Evolutionary conservation across 2,113 vertebrate genomes (phyloP), one percentile per base, ranked within the genome.

Genomic region (Hypocryptadius cinnamomeus): DNA sequence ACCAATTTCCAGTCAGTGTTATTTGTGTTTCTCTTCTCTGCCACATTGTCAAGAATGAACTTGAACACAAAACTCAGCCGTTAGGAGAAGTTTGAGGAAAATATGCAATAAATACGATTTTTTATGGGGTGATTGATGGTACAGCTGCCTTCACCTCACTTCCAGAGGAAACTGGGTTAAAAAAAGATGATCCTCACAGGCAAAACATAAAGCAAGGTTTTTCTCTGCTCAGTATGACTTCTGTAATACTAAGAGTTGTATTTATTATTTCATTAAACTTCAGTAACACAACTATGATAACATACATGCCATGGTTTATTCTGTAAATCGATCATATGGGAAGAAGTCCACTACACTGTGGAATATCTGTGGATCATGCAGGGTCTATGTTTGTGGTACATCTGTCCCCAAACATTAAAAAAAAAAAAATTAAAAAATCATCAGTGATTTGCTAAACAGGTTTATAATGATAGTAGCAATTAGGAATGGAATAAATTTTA

Each of bases 341-440:
- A 87, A 83, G 65, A 92, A 47, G 60, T 85, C 85, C 86, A 88
- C 78, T 89, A 93, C 37, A 59, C 13, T 45, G 40, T 70, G 84
- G 39, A 50, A 15, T 64, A 81, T 17, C 84, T 85, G 45, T 53
- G 31, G 42, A 44, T 92, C 96, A 97, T 95, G 95, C 95, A 95
- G 57, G 37, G 71, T 28, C 59, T 79, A 33, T 56, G n/a, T 39
- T 84, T 69, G 63, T 50, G 44, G 33, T 40, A 89, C 9, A 53
- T 39, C 50, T 30, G 40, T 65, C 50, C 51, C 39, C 45, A 87
- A 21, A 93, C 22, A 60, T 51, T 6, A 56, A 35, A 53, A 72
- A 30, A 68, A 72, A 21, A 15, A 14, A 2, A 9, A 6, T 25
- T 6, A 0, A 30, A 63, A 85, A 39, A 50, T 47, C 31, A 85